Conservation (phyloP, 2,888 invertebrate species). For the Drosophila prolongata region DNA sequence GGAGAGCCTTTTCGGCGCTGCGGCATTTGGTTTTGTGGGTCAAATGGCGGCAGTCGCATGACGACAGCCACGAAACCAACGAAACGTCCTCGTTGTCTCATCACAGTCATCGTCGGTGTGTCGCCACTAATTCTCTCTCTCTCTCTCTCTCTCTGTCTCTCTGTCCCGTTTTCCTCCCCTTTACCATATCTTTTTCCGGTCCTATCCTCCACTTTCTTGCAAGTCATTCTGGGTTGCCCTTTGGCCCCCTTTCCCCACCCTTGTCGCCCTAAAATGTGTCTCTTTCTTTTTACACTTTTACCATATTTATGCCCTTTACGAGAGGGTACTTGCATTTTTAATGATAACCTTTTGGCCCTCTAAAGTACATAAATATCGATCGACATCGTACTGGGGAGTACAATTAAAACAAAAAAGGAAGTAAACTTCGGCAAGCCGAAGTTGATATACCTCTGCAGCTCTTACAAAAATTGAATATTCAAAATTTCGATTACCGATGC, state of each 20-base stretch:
- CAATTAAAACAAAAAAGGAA: no score
- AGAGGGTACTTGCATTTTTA: slow-evolving; percentile 5
- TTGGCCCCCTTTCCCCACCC: slow-evolving; percentile 8
- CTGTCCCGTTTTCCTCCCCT: neutral
- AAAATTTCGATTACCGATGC: no score
- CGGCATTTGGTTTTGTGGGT: slow-evolving; percentile 64
- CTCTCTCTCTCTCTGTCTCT: neutral
- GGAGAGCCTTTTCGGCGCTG: slow-evolving; percentile 25
- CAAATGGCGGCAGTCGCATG: slow-evolving; percentile 57
- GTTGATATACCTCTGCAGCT: no score
- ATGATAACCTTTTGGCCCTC: neutral
- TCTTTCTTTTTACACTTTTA: slow-evolving; percentile 26
- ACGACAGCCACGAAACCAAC: slow-evolving; percentile 33
- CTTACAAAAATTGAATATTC: no score
- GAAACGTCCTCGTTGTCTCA: slow-evolving; percentile 28
- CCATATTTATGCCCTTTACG: slow-evolving; percentile 21
- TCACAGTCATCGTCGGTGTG: slow-evolving; percentile 27
- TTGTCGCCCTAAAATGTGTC: slow-evolving; percentile 28
- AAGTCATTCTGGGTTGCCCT: slow-evolving; percentile 21
- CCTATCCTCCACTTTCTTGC: neutral
- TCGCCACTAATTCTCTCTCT: slow-evolving; percentile 14
- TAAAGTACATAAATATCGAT: slow-evolving; percentile 1
- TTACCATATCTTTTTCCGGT: neutral
- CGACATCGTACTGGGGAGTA: no score
- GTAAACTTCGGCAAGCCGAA: no score